A percentile compares a stretch with the other conserved stretches of the same genome.
These are phyloP conservation scores for Nematostella vectensis DNA, from an alignment of 92 coral and sea anemone genomes.

Conservation along the genomic window DNA sequence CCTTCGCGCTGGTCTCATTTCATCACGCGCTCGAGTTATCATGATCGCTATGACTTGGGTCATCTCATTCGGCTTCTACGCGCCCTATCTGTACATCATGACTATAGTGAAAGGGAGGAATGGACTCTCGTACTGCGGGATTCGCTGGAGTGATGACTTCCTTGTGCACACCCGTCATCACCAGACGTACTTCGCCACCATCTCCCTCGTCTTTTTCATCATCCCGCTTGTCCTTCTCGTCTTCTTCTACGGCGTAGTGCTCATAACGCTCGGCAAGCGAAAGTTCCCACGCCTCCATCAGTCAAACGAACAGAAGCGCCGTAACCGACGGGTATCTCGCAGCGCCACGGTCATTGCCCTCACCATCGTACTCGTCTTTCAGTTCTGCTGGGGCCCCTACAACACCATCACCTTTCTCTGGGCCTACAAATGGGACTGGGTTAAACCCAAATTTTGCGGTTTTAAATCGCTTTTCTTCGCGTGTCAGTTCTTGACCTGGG, in stretches of 20 bases:
- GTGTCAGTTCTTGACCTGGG: constrained; percentile 20
- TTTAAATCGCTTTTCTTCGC: constrained; percentile 1
- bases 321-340: constrained; percentile 36
- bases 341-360: constrained; percentile 38
- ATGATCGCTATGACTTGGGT: constrained; percentile 29
- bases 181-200: constrained; percentile 8
- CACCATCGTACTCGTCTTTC: constrained; percentile 26
- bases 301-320: constrained; percentile 23
- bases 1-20: constrained; percentile 21
- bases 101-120: not conserved
- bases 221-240: constrained; percentile 16
- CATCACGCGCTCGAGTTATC: constrained; percentile 16
- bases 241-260: constrained; percentile 24
- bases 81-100: constrained; percentile 10
- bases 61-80: constrained; percentile 15
- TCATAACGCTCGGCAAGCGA: constrained; percentile 33
- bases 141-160: constrained; percentile 14
- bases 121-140: constrained; percentile 1
- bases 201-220: constrained; percentile 19
- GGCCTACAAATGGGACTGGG: constrained; percentile 26
- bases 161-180: constrained; percentile 4
- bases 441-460: constrained; percentile 14
- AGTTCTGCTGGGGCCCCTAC: constrained; percentile 34
- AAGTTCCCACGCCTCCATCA: constrained; percentile 32
- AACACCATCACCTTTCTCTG: constrained; percentile 22